Evolutionary conservation across 2,113 vertebrate species (phyloP).

Genomic region (Felis catus): DNA sequence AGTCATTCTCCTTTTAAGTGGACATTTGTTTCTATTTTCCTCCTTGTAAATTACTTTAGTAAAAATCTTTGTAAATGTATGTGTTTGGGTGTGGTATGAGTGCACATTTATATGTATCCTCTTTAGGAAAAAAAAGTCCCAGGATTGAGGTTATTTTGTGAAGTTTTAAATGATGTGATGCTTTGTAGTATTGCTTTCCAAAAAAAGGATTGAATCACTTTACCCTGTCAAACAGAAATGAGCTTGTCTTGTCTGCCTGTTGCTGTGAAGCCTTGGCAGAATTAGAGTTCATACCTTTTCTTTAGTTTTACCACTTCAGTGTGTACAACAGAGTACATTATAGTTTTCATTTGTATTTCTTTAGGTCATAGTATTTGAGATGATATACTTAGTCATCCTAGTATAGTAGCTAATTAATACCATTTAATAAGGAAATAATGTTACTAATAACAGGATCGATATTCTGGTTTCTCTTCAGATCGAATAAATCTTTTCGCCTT

Average conservation of each 20-base stretch:
- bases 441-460: neutral
- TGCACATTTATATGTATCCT: neutral
- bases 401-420: neutral
- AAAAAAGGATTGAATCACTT: neutral
- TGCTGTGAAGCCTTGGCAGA: neutral
- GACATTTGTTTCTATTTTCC: neutral
- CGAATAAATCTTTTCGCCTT: too few species aligned
- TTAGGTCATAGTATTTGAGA: neutral
- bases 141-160: neutral
- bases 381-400: neutral
- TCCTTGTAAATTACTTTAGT: neutral
- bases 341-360: slow-evolving; percentile 29
- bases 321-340: neutral
- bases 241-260: neutral
- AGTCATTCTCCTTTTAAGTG: neutral
- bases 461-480: too few species aligned
- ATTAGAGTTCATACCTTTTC: neutral
- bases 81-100: neutral
- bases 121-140: neutral
- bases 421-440: neutral
- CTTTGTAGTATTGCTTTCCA: neutral
- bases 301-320: neutral
- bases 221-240: neutral
- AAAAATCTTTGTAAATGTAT: neutral
- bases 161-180: neutral